Evolutionary conservation across 2,797 vertebrate genomes (phyloP).

Genomic region (Eulemur mongoz): DNA sequence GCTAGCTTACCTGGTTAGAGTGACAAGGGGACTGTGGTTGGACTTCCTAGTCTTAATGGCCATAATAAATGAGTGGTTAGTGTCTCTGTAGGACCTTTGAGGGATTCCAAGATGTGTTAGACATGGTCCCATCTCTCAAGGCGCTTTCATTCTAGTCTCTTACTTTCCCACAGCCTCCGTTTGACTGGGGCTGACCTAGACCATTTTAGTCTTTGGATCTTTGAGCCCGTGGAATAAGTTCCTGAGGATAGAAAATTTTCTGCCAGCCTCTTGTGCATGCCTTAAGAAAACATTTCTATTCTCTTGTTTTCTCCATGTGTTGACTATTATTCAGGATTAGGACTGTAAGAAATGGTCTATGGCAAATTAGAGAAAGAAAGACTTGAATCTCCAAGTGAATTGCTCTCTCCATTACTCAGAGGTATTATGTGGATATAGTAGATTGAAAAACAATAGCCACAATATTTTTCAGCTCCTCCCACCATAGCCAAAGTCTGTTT

Average conservation of each 20-base stretch:
- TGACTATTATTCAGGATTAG: background rate
- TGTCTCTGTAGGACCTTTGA: background rate
- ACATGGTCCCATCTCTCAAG: background rate
- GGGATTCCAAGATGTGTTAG: background rate
- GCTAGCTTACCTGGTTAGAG: background rate
- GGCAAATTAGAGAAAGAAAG: background rate
- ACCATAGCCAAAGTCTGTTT: background rate
- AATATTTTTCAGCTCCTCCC: background rate
- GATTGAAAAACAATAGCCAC: background rate
- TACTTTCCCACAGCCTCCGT: background rate
- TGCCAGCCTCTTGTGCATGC: background rate
- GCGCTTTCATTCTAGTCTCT: background rate
- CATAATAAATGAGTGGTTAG: background rate
- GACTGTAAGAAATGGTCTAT: background rate
- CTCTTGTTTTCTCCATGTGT: background rate
- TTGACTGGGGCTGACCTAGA: background rate
- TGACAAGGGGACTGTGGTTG: background rate
- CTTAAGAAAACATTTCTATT: conserved; percentile 6
- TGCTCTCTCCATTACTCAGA: background rate
- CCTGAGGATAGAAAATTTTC: background rate
- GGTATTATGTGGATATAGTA: background rate
- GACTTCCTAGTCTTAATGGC: background rate
- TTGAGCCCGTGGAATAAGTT: background rate
- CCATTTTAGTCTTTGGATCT: background rate
- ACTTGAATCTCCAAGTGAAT: background rate